Conservation (phyloP, 2,797 vertebrate genomes). For the Danio tinwini region DNA sequence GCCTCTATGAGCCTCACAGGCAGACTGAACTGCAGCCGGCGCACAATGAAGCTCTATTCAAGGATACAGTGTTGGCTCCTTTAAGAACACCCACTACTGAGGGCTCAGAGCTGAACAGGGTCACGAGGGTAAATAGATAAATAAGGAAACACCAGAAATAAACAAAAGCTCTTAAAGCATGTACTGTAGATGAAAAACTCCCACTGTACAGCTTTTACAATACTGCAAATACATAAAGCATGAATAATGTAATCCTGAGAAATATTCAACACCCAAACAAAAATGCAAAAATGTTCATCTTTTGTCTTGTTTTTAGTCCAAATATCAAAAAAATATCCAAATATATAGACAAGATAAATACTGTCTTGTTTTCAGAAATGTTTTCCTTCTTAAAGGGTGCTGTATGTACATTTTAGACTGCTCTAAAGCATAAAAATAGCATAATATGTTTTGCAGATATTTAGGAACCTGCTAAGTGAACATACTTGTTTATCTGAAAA, state of each 20-base stretch:
- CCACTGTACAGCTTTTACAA: neutral
- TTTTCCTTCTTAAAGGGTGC: too few relatives aligned
- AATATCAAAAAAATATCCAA: too few relatives aligned
- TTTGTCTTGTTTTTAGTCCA: too few relatives aligned
- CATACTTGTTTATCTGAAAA: too few relatives aligned
- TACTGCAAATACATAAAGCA: neutral
- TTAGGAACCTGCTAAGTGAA: too few relatives aligned
- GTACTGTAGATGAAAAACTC: constrained; percentile 49
- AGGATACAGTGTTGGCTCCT: constrained; percentile 51
- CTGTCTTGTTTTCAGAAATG: too few relatives aligned
- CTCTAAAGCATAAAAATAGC: too few relatives aligned
- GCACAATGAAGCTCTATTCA: constrained; percentile 77
- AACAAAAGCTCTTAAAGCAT: constrained; percentile 37
- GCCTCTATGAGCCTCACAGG: constrained; percentile 72
- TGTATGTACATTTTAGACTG: too few relatives aligned
- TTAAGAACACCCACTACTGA: constrained; percentile 62
- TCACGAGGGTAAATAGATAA: constrained; percentile 10
- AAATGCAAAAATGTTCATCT: too few relatives aligned
- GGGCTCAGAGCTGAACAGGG: constrained; percentile 41
- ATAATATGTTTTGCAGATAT: too few relatives aligned
- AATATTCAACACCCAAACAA: constrained; percentile 6
- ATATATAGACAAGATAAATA: too few relatives aligned
- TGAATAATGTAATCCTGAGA: too few relatives aligned
- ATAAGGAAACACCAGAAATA: constrained; percentile 24
- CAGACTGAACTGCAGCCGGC: constrained; percentile 62